Evolutionary conservation across 2,113 vertebrate species (phyloP).

Genomic region (Microcebus jonahi): DNA sequence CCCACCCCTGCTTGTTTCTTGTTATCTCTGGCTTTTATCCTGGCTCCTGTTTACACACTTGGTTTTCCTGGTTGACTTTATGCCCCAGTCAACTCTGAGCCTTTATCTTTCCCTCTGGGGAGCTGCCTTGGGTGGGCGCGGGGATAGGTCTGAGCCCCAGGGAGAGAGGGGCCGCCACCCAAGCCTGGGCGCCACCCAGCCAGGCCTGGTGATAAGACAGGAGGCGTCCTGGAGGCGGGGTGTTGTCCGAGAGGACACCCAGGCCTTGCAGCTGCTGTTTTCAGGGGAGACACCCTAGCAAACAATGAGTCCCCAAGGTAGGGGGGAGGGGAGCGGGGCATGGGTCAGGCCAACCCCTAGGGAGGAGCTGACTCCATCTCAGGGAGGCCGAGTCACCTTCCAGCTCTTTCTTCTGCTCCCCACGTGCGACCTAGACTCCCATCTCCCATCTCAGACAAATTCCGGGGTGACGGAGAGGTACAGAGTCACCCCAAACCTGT

Average conservation of each 20-base stretch:
- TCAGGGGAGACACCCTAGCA: slow-evolving; percentile 34
- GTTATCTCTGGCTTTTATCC: background rate
- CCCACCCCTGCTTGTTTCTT: background rate
- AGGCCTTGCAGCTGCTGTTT: slow-evolving; percentile 69
- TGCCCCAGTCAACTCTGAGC: background rate
- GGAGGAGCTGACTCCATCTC: background rate
- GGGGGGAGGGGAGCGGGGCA: background rate
- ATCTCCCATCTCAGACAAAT: background rate
- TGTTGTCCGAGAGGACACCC: background rate
- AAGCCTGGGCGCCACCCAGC: background rate
- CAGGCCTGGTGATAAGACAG: slow-evolving; percentile 64
- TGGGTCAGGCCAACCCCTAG: background rate
- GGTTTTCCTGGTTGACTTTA: slow-evolving; percentile 47
- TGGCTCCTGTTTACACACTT: slow-evolving; percentile 19
- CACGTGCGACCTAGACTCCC: background rate
- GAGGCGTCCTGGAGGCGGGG: background rate
- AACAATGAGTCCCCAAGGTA: background rate
- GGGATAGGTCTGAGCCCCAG: background rate
- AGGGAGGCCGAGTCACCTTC: background rate
- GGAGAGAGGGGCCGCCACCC: background rate
- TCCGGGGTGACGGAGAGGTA: background rate
- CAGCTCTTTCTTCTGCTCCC: background rate
- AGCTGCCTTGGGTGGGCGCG: background rate
- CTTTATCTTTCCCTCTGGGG: slow-evolving; percentile 48
- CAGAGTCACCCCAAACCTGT: background rate